Evolutionary conservation across 2,888 invertebrate species (phyloP), one percentile per base, ranked within the genome.

Genomic region (Tuta absoluta): DNA sequence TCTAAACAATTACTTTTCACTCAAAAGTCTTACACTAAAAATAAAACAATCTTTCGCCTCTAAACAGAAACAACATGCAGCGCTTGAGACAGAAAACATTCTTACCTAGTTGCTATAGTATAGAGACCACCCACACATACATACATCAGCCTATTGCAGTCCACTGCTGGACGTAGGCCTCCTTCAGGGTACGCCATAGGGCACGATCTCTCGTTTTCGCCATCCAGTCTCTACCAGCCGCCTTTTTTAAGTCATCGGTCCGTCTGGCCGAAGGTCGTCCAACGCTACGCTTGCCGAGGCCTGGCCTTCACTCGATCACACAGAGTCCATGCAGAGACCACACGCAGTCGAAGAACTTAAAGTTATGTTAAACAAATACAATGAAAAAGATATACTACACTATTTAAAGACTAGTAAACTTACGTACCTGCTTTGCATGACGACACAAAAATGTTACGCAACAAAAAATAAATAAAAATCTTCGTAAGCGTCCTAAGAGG

Each of bases 1-100:
- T 60, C 58, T 12, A 21, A 67, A 69, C 68, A 68, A 71, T 66
- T 69, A 67, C 66, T 69, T 68, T 66, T 62, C 59, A 62, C 67
- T 63, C 66, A 63, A 56, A 62, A 65, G 19, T 38, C 23, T 24
- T 24, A 12, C 11, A 28, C 61, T 49, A 61, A 49, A 61, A 61
- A 61, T 61, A 61, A 41, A 53, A 17, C n/a, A 24, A 62, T 24
- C 33, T 49, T 51, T 24, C 41, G 28, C 63, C 63, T 58, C 61
- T 53, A 61, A 24, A 38, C 61, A 59, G 28, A 60, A 65, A 68
- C 68, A 65, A 67, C 28, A 10, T 8, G 33, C 33, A 33, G 33
- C n/a, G 21, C 14, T 53, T 4, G 7, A 33, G 56, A 56, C n/a
- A 23, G 17, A 33, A 56, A 56, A 56, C 56, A 56, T 33, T 24